phyloP scores from a whole-genome alignment of 2,888 invertebrate species.

The Ligdia adustata region DNA sequence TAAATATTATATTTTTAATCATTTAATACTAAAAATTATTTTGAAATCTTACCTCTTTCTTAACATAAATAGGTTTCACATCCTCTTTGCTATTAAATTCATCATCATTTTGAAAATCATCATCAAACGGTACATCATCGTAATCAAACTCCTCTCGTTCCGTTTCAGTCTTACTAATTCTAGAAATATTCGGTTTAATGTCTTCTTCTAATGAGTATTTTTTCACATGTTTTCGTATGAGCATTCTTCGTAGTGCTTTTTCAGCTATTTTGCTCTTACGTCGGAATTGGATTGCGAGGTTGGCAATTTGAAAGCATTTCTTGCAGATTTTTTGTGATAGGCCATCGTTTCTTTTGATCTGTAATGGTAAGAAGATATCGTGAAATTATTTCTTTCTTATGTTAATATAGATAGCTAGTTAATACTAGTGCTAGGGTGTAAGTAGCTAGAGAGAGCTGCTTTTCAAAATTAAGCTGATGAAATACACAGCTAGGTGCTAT shows the following conservation, averaged over 20 bases:
- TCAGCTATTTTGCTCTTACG: conserved; percentile 56
- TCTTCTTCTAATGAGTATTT: conserved; percentile 8
- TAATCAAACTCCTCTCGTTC: conserved; percentile 24
- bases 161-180: conserved; percentile 23
- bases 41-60: conserved; percentile 35
- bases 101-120: conserved; percentile 31
- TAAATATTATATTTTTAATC: too few relatives aligned
- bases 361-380: conserved; percentile 28
- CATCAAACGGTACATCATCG: conserved; percentile 25
- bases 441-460: too few relatives aligned
- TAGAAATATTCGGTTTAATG: too few relatives aligned
- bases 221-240: conserved; percentile 11
- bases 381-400: neutral
- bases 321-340: conserved; percentile 67
- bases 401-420: too few relatives aligned
- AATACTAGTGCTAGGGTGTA: too few relatives aligned
- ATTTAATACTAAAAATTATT: too few relatives aligned
- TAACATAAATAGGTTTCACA: conserved; percentile 10
- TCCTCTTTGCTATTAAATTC: conserved; percentile 25
- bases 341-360: conserved; percentile 66
- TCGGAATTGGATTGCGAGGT: conserved; percentile 56
- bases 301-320: conserved; percentile 51
- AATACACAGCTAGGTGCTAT: too few relatives aligned
- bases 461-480: too few relatives aligned
- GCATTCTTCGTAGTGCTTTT: conserved; percentile 47